These are phyloP conservation scores for Hyposoter didymator DNA, from an alignment of 2,888 invertebrate species.

Conservation along the genomic window DNA sequence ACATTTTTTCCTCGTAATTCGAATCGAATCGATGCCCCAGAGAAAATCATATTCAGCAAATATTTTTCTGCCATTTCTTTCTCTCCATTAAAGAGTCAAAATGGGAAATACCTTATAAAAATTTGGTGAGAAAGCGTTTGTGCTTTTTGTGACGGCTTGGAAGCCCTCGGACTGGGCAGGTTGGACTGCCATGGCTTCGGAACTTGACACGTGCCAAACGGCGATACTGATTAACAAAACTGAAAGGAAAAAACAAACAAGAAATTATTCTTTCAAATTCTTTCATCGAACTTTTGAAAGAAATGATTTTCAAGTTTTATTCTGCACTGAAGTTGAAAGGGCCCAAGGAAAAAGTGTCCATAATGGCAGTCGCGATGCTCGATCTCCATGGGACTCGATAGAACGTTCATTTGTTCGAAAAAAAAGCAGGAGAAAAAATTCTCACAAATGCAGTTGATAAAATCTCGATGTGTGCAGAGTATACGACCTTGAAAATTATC, in stretches of 20 bases:
- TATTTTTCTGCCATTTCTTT: background rate
- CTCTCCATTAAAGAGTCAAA: too few relatives aligned
- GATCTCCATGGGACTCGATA: background rate
- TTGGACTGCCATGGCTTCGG: constrained; percentile 53
- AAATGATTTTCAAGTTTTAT: background rate
- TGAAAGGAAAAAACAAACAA: constrained; percentile 35
- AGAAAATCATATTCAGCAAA: background rate
- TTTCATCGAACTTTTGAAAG: background rate
- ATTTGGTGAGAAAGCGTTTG: constrained; percentile 47
- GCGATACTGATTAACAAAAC: constrained; percentile 57
- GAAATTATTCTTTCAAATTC: background rate
- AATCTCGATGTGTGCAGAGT: background rate
- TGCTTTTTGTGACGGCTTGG: constrained; percentile 40
- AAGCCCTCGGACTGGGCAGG: constrained; percentile 1
- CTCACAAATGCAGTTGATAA: too few relatives aligned
- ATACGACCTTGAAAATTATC: background rate
- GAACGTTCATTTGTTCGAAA: constrained; percentile 8
- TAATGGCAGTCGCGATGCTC: background rate
- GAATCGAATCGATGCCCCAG: background rate
- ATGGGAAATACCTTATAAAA: constrained; percentile 57
- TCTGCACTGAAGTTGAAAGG: background rate
- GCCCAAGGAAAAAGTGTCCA: background rate
- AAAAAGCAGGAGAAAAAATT: background rate
- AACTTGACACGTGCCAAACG: constrained; percentile 50
- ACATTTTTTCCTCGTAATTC: background rate